Evolutionary conservation across 2,888 invertebrate species (phyloP), one percentile per base, ranked within the genome.

Genomic region (Drosophila formosana): DNA sequence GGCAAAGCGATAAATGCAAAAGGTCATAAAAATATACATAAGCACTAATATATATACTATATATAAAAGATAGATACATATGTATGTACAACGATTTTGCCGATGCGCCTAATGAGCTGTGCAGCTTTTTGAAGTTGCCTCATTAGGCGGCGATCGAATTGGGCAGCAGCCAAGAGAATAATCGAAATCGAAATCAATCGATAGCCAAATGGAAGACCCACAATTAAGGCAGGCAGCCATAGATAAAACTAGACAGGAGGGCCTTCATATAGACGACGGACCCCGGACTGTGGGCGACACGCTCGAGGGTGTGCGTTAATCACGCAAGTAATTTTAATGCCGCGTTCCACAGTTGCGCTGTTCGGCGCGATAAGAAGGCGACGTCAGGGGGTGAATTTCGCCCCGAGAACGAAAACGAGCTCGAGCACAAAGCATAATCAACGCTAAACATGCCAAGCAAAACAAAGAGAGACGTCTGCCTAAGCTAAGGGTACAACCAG

Each of bases 281-380:
- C n/a, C n/a, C n/a, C n/a, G 18, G 18, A 18, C 18, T 18, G 18
- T 18, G 64, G 41, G 55, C 51, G 63, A 75, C 61, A 82, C 69
- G 77, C 67, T 81, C 61, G 74, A 73, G 85, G 83, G 83, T 81
- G 85, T 80, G 85, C 75, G 83, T 75, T 83, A 83, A 83, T 83
- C 85, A 83, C 83, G 85, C 85, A 83, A 83, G 85, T 83, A 83
- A 83, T 83, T 83, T 79, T 77, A 80, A 86, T 85, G 84, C 80
- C 78, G 72, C 67, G 63, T 53, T 67, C 47, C 66, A 50, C 68
- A 60, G 49, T 64, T 34, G 30, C 53, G 25, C 57, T 58, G 69
- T 39, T 63, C 51, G 30, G 47, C 13, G 63, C 82, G 82, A 84
- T 82, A 82, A 84, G 80, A 50, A 55, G 49, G 58, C 52, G 56